phyloP scores from a whole-genome alignment of 2,888 invertebrate species.

The Mystacides longicornis region DNA sequence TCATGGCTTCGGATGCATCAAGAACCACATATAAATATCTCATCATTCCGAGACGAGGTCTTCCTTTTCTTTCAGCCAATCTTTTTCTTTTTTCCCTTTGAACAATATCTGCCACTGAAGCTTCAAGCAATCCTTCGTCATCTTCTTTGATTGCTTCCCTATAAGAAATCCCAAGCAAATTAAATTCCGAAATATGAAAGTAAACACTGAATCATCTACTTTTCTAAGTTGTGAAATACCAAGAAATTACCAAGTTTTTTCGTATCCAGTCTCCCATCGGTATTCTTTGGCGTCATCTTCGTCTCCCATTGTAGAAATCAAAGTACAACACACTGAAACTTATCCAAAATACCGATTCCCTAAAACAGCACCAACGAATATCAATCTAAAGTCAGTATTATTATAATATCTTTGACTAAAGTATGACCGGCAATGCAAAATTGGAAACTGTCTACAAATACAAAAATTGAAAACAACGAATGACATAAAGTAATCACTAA shows the following conservation, averaged over 20 bases:
- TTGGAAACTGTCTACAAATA: too few relatives aligned
- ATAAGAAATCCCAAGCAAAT: slow-evolving; percentile 1
- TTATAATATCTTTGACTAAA: background rate
- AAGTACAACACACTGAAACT: too few relatives aligned
- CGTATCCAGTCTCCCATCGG: slow-evolving; percentile 92
- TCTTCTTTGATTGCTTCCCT: slow-evolving; percentile 97
- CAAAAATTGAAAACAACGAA: too few relatives aligned
- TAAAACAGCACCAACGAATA: background rate
- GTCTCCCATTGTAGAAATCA: slow-evolving; percentile 60
- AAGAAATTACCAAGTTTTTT: slow-evolving; percentile 74
- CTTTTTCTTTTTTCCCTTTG: slow-evolving; percentile 81
- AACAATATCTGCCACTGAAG: slow-evolving; percentile 85
- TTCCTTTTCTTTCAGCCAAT: slow-evolving; percentile 61
- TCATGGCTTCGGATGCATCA: slow-evolving; percentile 93
- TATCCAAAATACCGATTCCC: too few relatives aligned
- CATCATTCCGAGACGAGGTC: slow-evolving; percentile 96
- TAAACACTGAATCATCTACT: background rate
- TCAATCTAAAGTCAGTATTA: background rate
- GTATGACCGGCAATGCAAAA: background rate
- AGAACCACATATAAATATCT: slow-evolving; percentile 86
- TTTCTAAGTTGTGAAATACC: background rate
- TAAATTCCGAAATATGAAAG: background rate
- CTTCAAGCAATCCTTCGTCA: slow-evolving; percentile 85
- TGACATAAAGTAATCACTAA: too few relatives aligned
- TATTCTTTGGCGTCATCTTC: slow-evolving; percentile 84